These are phyloP conservation scores for Eulemur coronatus DNA, from an alignment of 2,797 vertebrate genomes.

Conservation along the genomic window DNA sequence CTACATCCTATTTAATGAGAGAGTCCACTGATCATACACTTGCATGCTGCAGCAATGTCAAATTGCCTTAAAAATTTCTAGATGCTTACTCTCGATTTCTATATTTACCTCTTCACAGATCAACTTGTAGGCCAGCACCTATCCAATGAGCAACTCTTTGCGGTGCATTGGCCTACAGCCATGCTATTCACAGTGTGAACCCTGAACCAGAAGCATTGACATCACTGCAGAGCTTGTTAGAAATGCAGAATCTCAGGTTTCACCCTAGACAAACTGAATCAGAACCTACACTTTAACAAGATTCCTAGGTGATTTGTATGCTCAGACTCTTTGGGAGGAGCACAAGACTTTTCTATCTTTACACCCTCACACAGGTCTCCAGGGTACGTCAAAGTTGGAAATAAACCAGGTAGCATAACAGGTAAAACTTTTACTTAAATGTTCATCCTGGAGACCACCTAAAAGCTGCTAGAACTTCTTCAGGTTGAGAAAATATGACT, in stretches of 20 bases:
- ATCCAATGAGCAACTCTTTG: background rate
- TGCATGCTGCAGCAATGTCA: background rate
- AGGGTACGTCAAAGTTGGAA: background rate
- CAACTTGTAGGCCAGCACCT: background rate
- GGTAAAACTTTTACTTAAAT: background rate
- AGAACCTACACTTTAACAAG: background rate
- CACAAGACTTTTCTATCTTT: background rate
- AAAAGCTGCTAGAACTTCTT: background rate
- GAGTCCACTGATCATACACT: background rate
- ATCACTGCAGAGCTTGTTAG: background rate
- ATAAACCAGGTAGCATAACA: background rate
- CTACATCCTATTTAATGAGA: background rate
- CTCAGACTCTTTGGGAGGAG: background rate
- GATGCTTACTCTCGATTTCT: background rate
- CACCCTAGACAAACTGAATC: background rate
- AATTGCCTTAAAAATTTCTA: background rate
- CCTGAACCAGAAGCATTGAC: background rate
- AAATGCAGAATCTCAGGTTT: background rate
- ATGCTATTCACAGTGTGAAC: background rate
- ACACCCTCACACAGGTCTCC: background rate
- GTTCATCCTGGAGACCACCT: background rate
- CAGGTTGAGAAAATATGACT: background rate
- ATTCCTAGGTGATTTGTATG: background rate
- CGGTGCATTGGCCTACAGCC: background rate
- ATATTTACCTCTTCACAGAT: background rate